These are phyloP conservation scores for Lutjanus argentimaculatus DNA, from an alignment of 2,797 vertebrate genomes.

Conservation along the genomic window DNA sequence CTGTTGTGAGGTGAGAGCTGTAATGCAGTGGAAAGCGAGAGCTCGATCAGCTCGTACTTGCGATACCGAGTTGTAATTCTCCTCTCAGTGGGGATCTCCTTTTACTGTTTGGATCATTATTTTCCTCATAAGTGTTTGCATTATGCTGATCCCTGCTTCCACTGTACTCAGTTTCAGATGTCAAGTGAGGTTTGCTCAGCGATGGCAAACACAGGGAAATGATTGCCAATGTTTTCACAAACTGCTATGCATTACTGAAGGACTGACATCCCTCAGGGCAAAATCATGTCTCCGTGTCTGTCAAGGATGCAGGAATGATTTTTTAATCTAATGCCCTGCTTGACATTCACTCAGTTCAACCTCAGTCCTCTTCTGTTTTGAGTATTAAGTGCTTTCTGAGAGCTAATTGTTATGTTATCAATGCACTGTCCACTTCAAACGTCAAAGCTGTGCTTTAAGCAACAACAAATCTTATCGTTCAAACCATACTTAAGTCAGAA, in stretches of 20 bases:
- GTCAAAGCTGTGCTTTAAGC: conserved; percentile 4
- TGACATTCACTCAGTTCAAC: conserved; percentile 36
- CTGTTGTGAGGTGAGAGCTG: conserved; percentile 72
- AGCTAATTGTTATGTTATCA: conserved; percentile 23
- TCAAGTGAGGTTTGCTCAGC: conserved; percentile 49
- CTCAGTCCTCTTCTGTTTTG: not conserved
- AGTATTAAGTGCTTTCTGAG: conserved; percentile 24
- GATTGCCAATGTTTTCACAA: conserved; percentile 36
- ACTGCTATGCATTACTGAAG: conserved; percentile 3
- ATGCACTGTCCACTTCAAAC: conserved; percentile 12
- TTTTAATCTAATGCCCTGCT: conserved; percentile 19
- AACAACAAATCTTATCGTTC: not conserved
- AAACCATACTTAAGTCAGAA: not conserved
- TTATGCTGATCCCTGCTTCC: conserved; percentile 58
- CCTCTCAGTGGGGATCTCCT: conserved; percentile 65
- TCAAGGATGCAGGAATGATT: conserved; percentile 39
- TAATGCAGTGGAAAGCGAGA: conserved; percentile 60
- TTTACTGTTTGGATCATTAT: conserved; percentile 72
- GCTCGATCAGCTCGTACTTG: conserved; percentile 62
- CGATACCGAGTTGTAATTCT: conserved; percentile 72
- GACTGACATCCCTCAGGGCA: conserved; percentile 9
- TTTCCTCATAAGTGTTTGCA: conserved; percentile 70
- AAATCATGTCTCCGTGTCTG: conserved; percentile 31
- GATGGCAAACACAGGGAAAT: conserved; percentile 40
- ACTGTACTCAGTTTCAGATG: conserved; percentile 49